Conservation (phyloP, 2,797 vertebrate genomes). For the Mormyrops boulengeri region DNA sequence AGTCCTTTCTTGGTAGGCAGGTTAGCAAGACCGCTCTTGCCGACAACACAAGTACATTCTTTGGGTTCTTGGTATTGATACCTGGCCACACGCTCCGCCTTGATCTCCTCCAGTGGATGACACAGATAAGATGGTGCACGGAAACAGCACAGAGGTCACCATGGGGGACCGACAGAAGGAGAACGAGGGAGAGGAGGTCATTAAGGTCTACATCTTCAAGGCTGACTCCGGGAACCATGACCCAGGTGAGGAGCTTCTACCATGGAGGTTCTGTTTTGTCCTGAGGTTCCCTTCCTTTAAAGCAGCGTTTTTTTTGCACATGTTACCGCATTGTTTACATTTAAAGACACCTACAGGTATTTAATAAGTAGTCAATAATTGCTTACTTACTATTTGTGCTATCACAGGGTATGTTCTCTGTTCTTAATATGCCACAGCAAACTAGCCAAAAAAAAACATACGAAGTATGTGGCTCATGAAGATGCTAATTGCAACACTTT, state of each 20-base stretch:
- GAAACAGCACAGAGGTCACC: slow-evolving; percentile 83
- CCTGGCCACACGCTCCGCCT: not conserved
- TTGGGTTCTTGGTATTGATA: not conserved
- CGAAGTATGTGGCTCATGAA: not conserved
- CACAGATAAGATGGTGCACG: slow-evolving; percentile 90
- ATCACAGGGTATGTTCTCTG: not conserved
- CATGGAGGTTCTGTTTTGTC: not conserved
- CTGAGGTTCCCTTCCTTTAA: not conserved
- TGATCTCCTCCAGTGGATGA: slow-evolving; percentile 76
- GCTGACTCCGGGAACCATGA: slow-evolving; percentile 95
- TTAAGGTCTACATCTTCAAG: slow-evolving; percentile 99
- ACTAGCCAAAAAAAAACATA: not conserved
- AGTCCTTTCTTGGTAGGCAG: not conserved
- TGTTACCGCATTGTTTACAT: not conserved
- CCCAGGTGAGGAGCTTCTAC: slow-evolving; percentile 70
- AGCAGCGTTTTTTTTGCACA: not conserved
- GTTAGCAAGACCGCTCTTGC: not conserved
- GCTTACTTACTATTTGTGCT: not conserved
- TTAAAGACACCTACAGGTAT: not conserved
- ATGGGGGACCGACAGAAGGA: slow-evolving; percentile 80
- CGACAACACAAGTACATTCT: not conserved
- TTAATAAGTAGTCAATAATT: not conserved
- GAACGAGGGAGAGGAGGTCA: slow-evolving; percentile 93
- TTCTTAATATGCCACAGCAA: not conserved
- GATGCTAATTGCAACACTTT: not conserved